Evolutionary conservation across 2,888 invertebrate species (phyloP).

Genomic region (Alitta virens): DNA sequence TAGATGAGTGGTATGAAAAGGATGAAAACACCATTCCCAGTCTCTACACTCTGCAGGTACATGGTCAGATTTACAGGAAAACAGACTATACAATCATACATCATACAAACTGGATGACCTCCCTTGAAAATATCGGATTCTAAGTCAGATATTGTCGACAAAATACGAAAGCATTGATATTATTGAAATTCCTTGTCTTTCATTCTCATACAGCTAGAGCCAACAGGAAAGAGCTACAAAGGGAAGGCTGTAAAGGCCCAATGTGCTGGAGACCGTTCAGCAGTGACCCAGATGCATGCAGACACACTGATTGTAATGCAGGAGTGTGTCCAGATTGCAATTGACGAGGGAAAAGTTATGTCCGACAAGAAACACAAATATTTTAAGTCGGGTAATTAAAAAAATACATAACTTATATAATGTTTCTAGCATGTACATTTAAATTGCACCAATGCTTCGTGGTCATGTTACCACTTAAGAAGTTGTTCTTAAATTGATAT

Average conservation of each 20-base stretch:
- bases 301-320: background rate
- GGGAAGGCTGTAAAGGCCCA: background rate
- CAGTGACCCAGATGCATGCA: background rate
- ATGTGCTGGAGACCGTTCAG: background rate
- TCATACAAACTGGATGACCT: too few species aligned
- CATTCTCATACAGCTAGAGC: background rate
- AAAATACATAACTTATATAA: too few species aligned
- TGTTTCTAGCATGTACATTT: too few species aligned
- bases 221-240: background rate
- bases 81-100: too few species aligned
- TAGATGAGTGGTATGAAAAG: conserved; percentile 17
- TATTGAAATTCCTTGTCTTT: too few species aligned
- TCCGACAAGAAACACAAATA: conserved; percentile 15
- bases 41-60: conserved; percentile 13
- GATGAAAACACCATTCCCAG: conserved; percentile 15
- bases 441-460: too few species aligned
- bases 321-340: conserved; percentile 4
- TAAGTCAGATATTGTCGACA: too few species aligned
- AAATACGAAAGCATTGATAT: too few species aligned
- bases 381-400: conserved; percentile 1
- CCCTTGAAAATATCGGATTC: too few species aligned
- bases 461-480: too few species aligned
- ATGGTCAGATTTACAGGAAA: too few species aligned
- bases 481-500: background rate
- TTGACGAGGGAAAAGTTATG: conserved; percentile 11